Evolutionary conservation across 2,797 vertebrate species (phyloP).

Genomic region (Sebastes alutus): DNA sequence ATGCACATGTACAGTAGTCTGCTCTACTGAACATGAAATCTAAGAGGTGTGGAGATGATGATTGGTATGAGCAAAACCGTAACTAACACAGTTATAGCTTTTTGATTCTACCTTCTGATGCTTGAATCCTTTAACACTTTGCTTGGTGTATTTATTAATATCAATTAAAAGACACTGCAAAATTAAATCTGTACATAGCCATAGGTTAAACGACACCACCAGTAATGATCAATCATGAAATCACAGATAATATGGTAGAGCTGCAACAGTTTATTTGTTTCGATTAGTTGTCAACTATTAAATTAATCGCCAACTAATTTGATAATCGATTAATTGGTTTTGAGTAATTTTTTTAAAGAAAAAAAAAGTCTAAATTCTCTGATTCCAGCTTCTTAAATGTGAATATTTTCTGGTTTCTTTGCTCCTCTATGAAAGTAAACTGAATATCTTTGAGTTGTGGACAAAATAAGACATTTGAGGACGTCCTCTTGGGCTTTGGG

Average conservation of each 20-base stretch:
- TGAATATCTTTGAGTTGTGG: too few species aligned
- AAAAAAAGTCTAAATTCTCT: too few species aligned
- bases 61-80: background rate
- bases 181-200: background rate
- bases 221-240: background rate
- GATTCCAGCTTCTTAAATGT: too few species aligned
- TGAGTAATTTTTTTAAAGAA: too few species aligned
- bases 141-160: background rate
- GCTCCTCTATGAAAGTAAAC: too few species aligned
- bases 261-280: too few species aligned
- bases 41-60: background rate
- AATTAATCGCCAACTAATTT: too few species aligned
- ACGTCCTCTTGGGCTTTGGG: too few species aligned
- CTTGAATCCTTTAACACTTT: background rate
- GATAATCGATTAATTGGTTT: too few species aligned
- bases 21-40: background rate
- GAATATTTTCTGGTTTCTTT: too few species aligned
- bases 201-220: background rate
- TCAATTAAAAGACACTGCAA: background rate
- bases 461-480: too few species aligned
- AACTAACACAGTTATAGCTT: conserved; percentile 21
- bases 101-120: conserved; percentile 19
- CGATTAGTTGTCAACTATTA: too few species aligned
- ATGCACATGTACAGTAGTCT: conserved; percentile 13
- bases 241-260: background rate